Evolutionary conservation across 2,797 vertebrate species (phyloP).

Genomic region (Chelonia mydas): DNA sequence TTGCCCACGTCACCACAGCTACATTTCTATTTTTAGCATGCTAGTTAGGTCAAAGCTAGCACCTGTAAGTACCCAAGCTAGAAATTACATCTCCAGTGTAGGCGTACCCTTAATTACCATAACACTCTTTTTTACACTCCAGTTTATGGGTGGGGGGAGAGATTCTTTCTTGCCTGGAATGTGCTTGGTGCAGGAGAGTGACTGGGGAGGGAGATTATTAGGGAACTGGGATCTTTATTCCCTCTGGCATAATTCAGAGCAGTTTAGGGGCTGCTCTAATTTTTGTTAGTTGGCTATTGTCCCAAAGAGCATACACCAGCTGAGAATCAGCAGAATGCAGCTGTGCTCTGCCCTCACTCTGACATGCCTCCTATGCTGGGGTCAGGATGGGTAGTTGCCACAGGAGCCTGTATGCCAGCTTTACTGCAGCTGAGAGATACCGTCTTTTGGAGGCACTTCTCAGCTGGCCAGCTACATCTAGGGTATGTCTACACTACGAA

Average conservation of each 20-base stretch:
- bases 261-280: background rate
- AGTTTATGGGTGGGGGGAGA: background rate
- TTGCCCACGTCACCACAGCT: background rate
- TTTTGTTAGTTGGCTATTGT: background rate
- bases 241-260: accelerated
- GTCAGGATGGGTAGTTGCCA: background rate
- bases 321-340: background rate
- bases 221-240: background rate
- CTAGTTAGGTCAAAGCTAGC: background rate
- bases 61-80: too few species aligned
- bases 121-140: background rate
- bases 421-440: background rate
- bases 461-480: accelerated
- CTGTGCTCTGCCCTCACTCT: background rate
- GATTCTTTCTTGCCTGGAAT: background rate
- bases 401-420: accelerated
- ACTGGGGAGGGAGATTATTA: background rate
- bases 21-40: background rate
- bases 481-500: too few species aligned
- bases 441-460: background rate
- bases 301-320: background rate
- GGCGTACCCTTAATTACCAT: accelerated
- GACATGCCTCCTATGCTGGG: background rate
- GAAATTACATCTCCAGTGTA: background rate
- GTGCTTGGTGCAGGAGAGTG: background rate